Percentiles rank a stretch among this genome's conserved stretches.
Conservation (phyloP, 2,113 vertebrate species). For the Amia ocellicauda region DNA sequence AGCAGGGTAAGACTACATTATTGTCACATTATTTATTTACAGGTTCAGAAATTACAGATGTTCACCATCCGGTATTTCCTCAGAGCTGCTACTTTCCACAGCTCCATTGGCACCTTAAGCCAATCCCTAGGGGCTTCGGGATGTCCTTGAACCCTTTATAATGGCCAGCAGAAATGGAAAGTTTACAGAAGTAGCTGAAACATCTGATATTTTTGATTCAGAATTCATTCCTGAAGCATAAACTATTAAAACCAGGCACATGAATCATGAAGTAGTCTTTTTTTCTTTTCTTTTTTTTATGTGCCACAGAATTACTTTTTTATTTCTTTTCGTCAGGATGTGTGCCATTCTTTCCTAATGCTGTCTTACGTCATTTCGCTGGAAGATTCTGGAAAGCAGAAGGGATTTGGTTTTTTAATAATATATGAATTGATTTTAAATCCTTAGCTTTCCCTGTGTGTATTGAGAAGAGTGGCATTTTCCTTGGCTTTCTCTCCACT, state of each 20-base stretch:
- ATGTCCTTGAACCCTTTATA: conserved; percentile 1
- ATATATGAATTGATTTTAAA: too few species aligned
- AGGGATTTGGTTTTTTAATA: neutral
- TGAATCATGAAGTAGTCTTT: conserved; percentile 15
- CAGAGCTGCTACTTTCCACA: conserved; percentile 6
- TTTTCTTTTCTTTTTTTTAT: conserved; percentile 13
- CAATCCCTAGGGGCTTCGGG: conserved; percentile 9
- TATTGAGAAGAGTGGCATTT: too few species aligned
- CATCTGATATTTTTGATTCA: conserved; percentile 22
- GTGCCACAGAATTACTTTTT: conserved; percentile 1
- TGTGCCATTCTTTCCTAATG: conserved; percentile 4
- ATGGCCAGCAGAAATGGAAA: conserved; percentile 21
- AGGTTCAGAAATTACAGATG: conserved; percentile 1
- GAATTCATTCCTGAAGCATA: conserved; percentile 11
- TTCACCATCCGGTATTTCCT: conserved; percentile 18
- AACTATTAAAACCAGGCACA: conserved; percentile 21
- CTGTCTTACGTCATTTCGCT: conserved; percentile 11
- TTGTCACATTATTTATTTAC: conserved; percentile 6
- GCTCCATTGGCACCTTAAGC: conserved; percentile 5
- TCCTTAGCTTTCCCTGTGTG: too few species aligned
- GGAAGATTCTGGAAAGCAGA: conserved; percentile 5
- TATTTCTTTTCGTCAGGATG: neutral
- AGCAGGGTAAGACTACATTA: too few species aligned
- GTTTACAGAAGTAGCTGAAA: conserved; percentile 18
- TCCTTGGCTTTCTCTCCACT: too few species aligned